These are phyloP conservation scores for Pachypeltis micranthus DNA, from an alignment of 1,140 invertebrate species.

Conservation along the genomic window DNA sequence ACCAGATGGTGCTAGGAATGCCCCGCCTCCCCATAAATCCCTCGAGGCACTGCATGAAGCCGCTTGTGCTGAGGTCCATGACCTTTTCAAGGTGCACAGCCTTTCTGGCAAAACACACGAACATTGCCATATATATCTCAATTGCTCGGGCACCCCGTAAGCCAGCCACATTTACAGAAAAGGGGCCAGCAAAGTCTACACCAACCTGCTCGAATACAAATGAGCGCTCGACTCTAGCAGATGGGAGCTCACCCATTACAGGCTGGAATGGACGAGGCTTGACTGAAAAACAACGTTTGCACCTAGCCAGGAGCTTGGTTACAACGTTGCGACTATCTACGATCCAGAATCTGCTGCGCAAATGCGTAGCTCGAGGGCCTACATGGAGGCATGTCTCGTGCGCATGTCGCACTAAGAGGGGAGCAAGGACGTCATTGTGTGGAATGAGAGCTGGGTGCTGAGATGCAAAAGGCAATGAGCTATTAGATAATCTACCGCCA, in stretches of 20 bases:
- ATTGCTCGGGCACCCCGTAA: too few relatives aligned
- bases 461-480: conserved; percentile 25
- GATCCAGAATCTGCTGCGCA: conserved; percentile 26
- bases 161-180: too few relatives aligned
- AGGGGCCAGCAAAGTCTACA: too few relatives aligned
- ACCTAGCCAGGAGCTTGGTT: background rate
- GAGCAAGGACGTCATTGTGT: conserved; percentile 20
- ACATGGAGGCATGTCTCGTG: conserved; percentile 27
- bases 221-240: too few relatives aligned
- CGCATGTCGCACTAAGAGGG: conserved; percentile 26
- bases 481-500: conserved; percentile 32
- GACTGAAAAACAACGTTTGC: background rate
- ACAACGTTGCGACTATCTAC: background rate
- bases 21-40: conserved; percentile 31
- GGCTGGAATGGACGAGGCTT: conserved; percentile 16
- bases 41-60: conserved; percentile 27
- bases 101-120: conserved; percentile 15
- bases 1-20: conserved; percentile 23
- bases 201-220: too few relatives aligned
- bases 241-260: too few relatives aligned
- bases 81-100: conserved; percentile 30
- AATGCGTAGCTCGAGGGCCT: conserved; percentile 20
- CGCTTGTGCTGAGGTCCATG: conserved; percentile 21
- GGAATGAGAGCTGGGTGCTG: conserved; percentile 34
- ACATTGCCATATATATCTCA: background rate